These are phyloP conservation scores for Drosophila oshimai DNA, from an alignment of 1,140 invertebrate genomes.

Conservation along the genomic window DNA sequence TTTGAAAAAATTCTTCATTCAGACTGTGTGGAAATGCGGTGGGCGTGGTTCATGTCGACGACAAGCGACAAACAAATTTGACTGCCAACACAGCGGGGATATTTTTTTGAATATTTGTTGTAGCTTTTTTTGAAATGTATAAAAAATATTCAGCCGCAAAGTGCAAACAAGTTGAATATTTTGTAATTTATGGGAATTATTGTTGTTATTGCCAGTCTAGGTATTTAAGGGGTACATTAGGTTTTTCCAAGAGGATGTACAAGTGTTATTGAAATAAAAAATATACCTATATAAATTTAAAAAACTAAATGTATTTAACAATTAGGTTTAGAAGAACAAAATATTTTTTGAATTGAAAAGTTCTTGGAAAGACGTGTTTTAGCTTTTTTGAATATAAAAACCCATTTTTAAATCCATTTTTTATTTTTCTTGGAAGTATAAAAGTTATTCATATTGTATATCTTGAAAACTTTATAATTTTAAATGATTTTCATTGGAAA, in stretches of 20 bases:
- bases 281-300: no score
- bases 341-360: no score
- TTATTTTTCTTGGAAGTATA: no score
- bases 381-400: no score
- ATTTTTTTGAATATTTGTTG: slow-evolving; percentile 13
- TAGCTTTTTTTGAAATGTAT: slow-evolving; percentile 11
- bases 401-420: no score
- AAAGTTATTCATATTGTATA: no score
- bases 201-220: neutral
- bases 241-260: no score
- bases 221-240: neutral
- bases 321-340: no score
- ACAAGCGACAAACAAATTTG: slow-evolving; percentile 68
- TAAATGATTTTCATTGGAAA: neutral
- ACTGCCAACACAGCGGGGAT: slow-evolving; percentile 42
- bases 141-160: slow-evolving; percentile 49
- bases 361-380: no score
- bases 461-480: neutral
- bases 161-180: slow-evolving; percentile 76
- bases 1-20: slow-evolving; percentile 48
- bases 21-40: slow-evolving; percentile 34
- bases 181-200: slow-evolving; percentile 66
- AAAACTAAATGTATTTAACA: no score
- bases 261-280: neutral
- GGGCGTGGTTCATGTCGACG: slow-evolving; percentile 49